Percentiles rank a stretch among this genome's conserved stretches.
phyloP scores from a whole-genome alignment of 2,113 vertebrate species.

The Dipodomys stephensi region DNA sequence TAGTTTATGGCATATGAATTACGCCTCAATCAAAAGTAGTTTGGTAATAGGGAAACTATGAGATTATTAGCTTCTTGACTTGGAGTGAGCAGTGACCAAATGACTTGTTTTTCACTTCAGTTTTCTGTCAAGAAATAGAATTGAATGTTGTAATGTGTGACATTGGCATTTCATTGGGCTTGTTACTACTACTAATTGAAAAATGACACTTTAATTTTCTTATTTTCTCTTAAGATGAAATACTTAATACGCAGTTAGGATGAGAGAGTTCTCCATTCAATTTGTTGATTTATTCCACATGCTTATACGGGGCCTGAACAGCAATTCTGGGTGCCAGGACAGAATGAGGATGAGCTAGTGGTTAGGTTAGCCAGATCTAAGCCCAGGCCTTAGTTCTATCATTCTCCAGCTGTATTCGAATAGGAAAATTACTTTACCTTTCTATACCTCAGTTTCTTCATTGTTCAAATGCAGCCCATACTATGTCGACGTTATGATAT shows the following conservation, averaged over 20 bases:
- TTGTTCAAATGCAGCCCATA: not conserved
- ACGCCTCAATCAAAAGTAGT: not conserved
- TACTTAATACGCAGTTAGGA: not conserved
- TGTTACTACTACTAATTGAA: not conserved
- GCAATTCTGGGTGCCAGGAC: not conserved
- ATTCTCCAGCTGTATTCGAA: not conserved
- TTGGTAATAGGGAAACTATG: not conserved
- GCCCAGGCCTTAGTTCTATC: not conserved
- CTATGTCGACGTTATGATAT: not conserved
- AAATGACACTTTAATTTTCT: not conserved
- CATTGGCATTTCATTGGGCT: not conserved
- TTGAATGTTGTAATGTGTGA: not conserved
- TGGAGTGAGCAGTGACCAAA: not conserved
- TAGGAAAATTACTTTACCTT: not conserved
- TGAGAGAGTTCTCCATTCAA: not conserved
- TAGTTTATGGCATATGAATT: not conserved
- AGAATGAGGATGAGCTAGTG: not conserved
- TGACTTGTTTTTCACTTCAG: not conserved
- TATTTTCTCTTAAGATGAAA: conserved; percentile 36
- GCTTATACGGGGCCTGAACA: not conserved
- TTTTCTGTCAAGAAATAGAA: conserved; percentile 15
- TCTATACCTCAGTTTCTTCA: conserved; percentile 2
- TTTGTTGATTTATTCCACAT: not conserved
- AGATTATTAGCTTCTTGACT: not conserved
- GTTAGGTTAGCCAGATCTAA: not conserved